These are phyloP conservation scores for Chironomus tentans DNA, from an alignment of 2,888 invertebrate species.

Conservation along the genomic window DNA sequence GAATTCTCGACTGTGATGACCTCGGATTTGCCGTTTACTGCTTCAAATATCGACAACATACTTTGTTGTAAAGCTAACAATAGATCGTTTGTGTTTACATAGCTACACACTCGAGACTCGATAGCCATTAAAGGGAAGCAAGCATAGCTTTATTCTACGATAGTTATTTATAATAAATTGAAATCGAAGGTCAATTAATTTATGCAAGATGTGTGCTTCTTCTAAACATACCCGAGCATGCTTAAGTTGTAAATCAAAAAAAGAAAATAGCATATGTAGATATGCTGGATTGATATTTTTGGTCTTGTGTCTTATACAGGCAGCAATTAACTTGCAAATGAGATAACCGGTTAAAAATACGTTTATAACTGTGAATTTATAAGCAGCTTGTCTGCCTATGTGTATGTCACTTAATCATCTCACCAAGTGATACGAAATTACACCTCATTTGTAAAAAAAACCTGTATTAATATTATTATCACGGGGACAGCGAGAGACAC, in stretches of 20 bases:
- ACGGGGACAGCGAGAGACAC: not conserved
- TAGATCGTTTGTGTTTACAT: not conserved
- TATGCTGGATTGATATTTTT: not conserved
- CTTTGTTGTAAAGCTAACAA: not conserved
- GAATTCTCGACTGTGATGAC: not conserved
- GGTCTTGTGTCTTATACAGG: not conserved
- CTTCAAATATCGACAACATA: not conserved
- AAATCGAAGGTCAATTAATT: not conserved
- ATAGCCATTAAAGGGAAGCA: not conserved
- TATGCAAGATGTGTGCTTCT: too few relatives aligned
- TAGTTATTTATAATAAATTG: not conserved
- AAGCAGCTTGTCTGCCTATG: not conserved
- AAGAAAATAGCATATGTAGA: too few relatives aligned
- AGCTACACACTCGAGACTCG: not conserved
- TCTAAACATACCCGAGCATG: too few relatives aligned
- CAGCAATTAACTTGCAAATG: not conserved
- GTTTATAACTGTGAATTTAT: slow-evolving; percentile 2
- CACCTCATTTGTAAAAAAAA: not conserved
- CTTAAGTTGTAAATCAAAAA: too few relatives aligned
- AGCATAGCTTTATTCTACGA: not conserved
- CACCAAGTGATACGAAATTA: not conserved
- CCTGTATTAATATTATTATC: not conserved
- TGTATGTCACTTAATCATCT: too few relatives aligned
- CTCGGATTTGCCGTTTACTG: not conserved
- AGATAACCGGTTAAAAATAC: not conserved